phyloP scores from a whole-genome alignment of 2,113 vertebrate species.

The Recurvirostra avosetta region DNA sequence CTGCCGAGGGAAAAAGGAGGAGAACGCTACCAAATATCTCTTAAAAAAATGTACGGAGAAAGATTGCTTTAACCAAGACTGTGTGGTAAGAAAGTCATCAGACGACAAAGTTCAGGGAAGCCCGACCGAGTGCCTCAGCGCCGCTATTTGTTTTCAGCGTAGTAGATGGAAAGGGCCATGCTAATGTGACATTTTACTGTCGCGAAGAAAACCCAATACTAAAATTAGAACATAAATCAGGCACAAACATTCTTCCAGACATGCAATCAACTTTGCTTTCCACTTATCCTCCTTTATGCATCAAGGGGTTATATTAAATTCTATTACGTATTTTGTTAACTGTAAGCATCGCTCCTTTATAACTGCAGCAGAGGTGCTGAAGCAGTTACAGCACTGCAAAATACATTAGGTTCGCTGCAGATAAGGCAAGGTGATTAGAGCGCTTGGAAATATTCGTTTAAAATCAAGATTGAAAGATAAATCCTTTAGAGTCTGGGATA shows the following conservation, averaged over 20 bases:
- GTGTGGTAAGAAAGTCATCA: neutral
- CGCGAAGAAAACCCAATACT: slow-evolving; percentile 59
- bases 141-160: neutral
- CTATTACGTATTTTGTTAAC: neutral
- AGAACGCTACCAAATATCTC: accelerated
- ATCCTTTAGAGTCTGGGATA: neutral
- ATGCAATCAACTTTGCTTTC: slow-evolving; percentile 54
- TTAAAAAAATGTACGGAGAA: accelerated
- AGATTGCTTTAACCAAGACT: neutral
- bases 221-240: slow-evolving; percentile 75
- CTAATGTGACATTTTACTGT: slow-evolving; percentile 71
- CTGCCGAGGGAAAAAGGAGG: neutral
- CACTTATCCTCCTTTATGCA: slow-evolving; percentile 42
- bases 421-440: neutral
- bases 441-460: neutral
- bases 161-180: slow-evolving; percentile 55
- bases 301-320: neutral
- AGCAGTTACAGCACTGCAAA: neutral
- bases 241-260: slow-evolving; percentile 65
- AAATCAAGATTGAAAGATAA: slow-evolving; percentile 51
- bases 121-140: neutral
- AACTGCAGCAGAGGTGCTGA: neutral
- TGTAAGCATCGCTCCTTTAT: neutral
- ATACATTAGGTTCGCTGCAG: neutral
- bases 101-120: neutral